A percentile compares a stretch with the other conserved stretches of the same genome.
Evolutionary conservation across 2,113 vertebrate species (phyloP).

Genomic region (Pygoscelis antarcticus): DNA sequence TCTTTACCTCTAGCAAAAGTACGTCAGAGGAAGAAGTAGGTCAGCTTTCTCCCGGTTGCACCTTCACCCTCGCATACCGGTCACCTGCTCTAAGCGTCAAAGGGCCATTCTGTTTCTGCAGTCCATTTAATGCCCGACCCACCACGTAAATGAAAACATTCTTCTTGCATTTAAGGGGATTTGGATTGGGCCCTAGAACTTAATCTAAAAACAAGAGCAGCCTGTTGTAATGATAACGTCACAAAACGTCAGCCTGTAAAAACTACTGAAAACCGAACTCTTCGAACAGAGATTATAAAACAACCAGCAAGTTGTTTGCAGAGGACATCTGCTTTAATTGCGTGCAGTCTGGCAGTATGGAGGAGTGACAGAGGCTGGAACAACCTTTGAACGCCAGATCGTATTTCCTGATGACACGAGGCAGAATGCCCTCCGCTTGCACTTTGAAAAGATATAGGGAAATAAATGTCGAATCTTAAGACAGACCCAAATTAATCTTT

Average conservation of each 20-base stretch:
- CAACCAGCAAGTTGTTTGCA: background rate
- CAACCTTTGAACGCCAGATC: background rate
- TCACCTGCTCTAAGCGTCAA: background rate
- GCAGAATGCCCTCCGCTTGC: background rate
- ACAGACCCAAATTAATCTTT: background rate
- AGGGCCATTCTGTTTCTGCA: background rate
- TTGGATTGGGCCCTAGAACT: background rate
- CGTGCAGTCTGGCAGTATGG: background rate
- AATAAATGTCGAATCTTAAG: background rate
- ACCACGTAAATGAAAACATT: background rate
- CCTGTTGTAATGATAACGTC: background rate
- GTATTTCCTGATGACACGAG: background rate
- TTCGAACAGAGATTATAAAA: background rate
- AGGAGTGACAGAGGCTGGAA: background rate
- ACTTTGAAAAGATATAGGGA: background rate
- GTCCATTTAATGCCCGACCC: background rate
- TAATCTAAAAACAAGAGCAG: slow-evolving; percentile 45
- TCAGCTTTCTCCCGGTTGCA: background rate
- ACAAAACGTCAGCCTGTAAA: background rate
- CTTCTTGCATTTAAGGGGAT: slow-evolving; percentile 2
- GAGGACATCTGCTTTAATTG: background rate
- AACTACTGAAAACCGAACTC: background rate
- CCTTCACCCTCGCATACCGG: background rate
- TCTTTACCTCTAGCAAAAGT: background rate
- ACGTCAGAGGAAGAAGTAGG: background rate